Base-by-base conservation (phyloP, 2,797 vertebrate species). In the Naso thynnoides region DNA sequence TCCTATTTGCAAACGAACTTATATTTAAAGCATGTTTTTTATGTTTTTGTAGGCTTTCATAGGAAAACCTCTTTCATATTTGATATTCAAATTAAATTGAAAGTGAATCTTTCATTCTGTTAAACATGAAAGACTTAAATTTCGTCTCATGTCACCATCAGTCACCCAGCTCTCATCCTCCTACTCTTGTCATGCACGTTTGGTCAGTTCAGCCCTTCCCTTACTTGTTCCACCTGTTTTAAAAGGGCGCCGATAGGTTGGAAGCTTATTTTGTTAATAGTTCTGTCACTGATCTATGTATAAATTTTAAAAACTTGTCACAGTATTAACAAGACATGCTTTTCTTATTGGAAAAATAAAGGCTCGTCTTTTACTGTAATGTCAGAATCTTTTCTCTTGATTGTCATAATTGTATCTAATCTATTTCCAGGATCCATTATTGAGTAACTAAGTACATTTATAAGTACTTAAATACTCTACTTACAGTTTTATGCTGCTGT, bases 281-380 rank as follows among this genome's bases (percentile, higher is more conserved):
- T 73, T 76, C 58, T 60, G 60, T 79, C 78, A 82, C 70, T 82
- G 74, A 85, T 79, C 69, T 64, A 49, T 86, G 83, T 84, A 66
- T 81, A 14, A 75, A 76, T 88, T 90, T 83, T 83, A n/a, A 84
- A 83, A 87, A 81, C 42, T 71, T 90, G 71, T 72, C 79, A 72
- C 42, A 70, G 82, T 89, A 74, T 89, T 83, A 65, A 79, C 53
- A 86, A 71, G 74, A 86, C 57, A 60, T 69, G 77, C 77, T 87
- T 92, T 90, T 90, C 79, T 88, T 84, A 87, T 67, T 78, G 66
- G 47, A 53, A 63, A 88, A 92, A 93, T 93, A 94, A 93, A 93
- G 70, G 74, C 84, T 85, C 19, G 64, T 91, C 83, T 88, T 92
- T 91, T 88, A 89, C 74, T 84, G 59, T 83, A 73, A 55, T 44